These are phyloP conservation scores for Drosophila erecta DNA, from an alignment of 1,140 invertebrate species.

Conservation along the genomic window DNA sequence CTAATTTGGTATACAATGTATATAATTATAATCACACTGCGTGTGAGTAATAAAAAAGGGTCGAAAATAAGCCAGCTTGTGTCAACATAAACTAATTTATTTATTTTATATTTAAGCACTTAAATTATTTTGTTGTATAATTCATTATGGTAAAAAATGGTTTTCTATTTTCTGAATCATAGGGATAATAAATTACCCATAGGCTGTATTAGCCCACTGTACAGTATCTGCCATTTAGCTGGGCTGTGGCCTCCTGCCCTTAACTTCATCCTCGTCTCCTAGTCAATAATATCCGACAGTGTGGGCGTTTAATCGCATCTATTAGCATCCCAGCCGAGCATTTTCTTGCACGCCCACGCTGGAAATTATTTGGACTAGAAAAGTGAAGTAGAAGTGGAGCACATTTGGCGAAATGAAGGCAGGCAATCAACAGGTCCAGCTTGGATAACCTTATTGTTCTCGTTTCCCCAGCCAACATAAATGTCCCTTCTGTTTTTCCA, in stretches of 20 bases:
- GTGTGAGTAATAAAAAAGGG: too few species aligned
- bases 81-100: too few species aligned
- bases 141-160: too few species aligned
- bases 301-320: constrained; percentile 80
- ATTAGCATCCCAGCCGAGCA: constrained; percentile 62
- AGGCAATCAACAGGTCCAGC: constrained; percentile 41
- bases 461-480: background rate
- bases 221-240: background rate
- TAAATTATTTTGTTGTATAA: too few species aligned
- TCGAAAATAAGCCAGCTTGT: too few species aligned
- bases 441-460: constrained; percentile 20
- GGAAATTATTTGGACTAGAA: constrained; percentile 36
- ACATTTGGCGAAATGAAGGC: constrained; percentile 16
- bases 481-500: constrained; percentile 1
- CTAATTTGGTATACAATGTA: background rate
- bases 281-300: constrained; percentile 41
- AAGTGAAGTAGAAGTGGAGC: constrained; percentile 29
- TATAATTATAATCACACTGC: too few species aligned
- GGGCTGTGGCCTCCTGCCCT: background rate
- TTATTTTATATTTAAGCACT: too few species aligned
- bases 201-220: background rate
- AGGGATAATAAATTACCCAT: background rate
- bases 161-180: too few species aligned
- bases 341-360: constrained; percentile 47
- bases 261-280: background rate